Percentiles rank a stretch among this genome's conserved stretches.
Evolutionary conservation across 2,113 vertebrate genomes (phyloP).

Genomic region (Typhlomys cinereus): DNA sequence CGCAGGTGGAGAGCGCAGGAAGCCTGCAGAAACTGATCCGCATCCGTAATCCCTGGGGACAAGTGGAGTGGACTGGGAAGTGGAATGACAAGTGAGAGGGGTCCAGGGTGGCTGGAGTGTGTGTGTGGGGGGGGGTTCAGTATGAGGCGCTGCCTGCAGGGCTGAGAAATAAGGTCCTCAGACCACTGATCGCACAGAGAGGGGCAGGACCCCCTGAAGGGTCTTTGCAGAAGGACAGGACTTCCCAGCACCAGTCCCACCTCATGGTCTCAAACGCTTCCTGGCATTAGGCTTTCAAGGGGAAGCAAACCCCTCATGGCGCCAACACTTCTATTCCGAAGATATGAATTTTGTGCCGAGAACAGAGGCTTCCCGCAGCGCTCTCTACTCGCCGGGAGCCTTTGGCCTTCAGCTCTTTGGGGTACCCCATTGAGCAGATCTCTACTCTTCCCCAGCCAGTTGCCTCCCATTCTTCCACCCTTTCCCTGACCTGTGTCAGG

Average conservation of each 20-base stretch:
- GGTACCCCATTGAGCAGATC: background rate
- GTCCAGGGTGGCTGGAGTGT: background rate
- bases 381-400: background rate
- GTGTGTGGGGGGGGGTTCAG: background rate
- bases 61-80: conserved; percentile 97
- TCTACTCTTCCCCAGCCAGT: background rate
- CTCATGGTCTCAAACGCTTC: background rate
- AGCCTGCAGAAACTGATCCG: conserved; percentile 91
- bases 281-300: background rate
- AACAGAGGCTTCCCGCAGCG: too few relatives aligned
- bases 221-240: background rate
- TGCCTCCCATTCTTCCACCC: background rate
- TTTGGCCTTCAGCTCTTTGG: background rate
- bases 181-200: background rate
- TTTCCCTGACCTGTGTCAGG: background rate
- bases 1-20: conserved; percentile 91
- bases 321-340: background rate
- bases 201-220: background rate
- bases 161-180: background rate
- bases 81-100: conserved; percentile 94
- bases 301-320: too few relatives aligned
- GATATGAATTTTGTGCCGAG: background rate
- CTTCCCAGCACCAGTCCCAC: background rate
- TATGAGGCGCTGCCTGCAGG: fast-evolving
- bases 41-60: conserved; percentile 96